Base-by-base conservation (phyloP, 1,140 invertebrate genomes). In the Cheumatopsyche charites region DNA sequence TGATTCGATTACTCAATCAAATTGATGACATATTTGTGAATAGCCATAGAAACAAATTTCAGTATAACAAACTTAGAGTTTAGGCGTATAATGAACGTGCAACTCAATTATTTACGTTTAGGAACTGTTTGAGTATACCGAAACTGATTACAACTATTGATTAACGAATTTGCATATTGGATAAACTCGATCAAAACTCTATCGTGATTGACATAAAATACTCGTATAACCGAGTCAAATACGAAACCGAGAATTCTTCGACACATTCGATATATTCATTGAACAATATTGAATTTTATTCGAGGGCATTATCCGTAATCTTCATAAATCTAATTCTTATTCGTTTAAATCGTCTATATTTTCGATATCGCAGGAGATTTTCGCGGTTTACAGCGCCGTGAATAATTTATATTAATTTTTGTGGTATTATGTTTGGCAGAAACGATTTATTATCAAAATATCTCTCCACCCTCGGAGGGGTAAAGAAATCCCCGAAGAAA, bases 321-420 rank as follows among this genome's bases (percentile, higher is more conserved):
- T 52, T 17, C n/a, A 52, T 52, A 17, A 52, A 52, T 52, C 19
- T 17, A 52, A 52, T 52, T 52, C 1, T 17, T 17, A 52, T 52
- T 15, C 47, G 19, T 36, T 52, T 52, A 17, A 52, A 52, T 52
- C 47, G 47, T 15, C 15, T 15, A 52, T 17, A 52, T 17, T 52
- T 15, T 19, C 47, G 13, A 15, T 7, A 19, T 13, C 15, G 47
- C 9, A 19, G 47, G 6, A 13, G 47, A 52, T 52, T 19, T 52
- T 52, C 15, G 47, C 47, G 15, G 47, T 19, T 52, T 52, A 52
- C 47, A 19, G 47, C 15, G 19, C 47, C 47, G 47, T 52, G 47
- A 52, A 52, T 52, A 52, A 52, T 52, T 52, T 52, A 52, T 52
- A 52, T 52, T 52, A 52, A 52, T 52, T 52, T 52, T 52, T 52